Base-by-base conservation (phyloP, 2,888 invertebrate genomes). In the Limnephilus rhombicus region DNA sequence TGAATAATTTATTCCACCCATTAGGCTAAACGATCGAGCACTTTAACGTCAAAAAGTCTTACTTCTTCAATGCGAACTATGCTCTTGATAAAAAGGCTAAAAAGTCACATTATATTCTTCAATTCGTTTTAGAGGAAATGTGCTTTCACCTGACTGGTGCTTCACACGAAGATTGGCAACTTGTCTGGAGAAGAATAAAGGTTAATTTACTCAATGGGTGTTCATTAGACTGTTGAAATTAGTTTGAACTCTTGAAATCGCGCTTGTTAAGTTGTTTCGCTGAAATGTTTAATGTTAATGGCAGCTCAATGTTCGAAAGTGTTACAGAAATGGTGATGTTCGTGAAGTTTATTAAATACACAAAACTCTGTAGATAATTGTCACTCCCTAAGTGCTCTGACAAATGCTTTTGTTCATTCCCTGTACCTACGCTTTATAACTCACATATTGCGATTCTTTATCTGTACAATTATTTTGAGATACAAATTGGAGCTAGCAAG, bases 11-110 rank as follows among this genome's bases (percentile, higher is more conserved):
- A 88, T 88, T 88, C 88, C 29, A 31, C 18, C 68, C 88, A 88
- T 88, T 88, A 88, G 37, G 45, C 88, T 88, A 88, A 88, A 88
- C 88, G 88, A 68, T 88, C 68, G 88, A 88, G 68, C 88, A 88
- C 88, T 88, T 88, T 68, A 34, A 88, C 80, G 68, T 37, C 53
- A 68, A 18, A 88, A 88, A 53, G 45, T 45, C 45, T 45, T 68
- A 88, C 68, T 29, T n/a, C 88, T 68, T 34, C 68, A n/a, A 49
- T 29, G 86, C 85, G 41, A n/a, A 45, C 5, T 82, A 31, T 34
- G 31, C 34, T 34, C 82, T 3, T 18, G 82, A 34, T 18, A 34
- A 82, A 82, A 82, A 18, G 18, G 82, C 18, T 82, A 31, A 82
- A 82, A 82, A 34, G 13, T 82, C 82, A 31, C 82, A 34, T 34